These are phyloP conservation scores for Leuciscus waleckii DNA, from an alignment of 2,797 vertebrate species.

Conservation along the genomic window DNA sequence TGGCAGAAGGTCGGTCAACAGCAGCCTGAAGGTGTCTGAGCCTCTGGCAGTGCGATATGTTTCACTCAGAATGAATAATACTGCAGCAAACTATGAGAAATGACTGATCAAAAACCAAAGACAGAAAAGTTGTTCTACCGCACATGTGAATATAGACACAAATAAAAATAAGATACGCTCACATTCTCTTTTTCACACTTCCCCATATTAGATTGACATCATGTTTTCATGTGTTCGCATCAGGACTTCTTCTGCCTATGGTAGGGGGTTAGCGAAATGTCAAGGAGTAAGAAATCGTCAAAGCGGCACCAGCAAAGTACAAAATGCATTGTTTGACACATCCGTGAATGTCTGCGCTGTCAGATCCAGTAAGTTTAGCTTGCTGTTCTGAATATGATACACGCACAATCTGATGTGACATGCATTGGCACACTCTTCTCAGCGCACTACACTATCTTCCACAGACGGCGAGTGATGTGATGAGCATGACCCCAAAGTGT, in stretches of 20 bases:
- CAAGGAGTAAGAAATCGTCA: constrained; percentile 43
- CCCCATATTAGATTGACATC: constrained; percentile 1
- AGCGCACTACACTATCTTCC: constrained; percentile 15
- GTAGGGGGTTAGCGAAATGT: constrained; percentile 39
- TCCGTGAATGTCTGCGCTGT: constrained; percentile 21
- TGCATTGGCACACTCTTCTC: constrained; percentile 34
- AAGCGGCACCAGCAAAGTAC: constrained; percentile 20
- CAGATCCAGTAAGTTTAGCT: constrained; percentile 43
- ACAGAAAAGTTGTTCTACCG: constrained; percentile 8
- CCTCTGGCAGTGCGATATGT: constrained; percentile 6
- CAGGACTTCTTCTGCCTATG: constrained; percentile 15
- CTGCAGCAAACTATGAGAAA: constrained; percentile 18
- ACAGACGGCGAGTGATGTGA: constrained; percentile 32
- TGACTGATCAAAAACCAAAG: constrained; percentile 20
- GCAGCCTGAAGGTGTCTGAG: constrained; percentile 30
- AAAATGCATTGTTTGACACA: constrained; percentile 32
- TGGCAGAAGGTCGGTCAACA: constrained; percentile 45
- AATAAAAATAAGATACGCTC: background rate
- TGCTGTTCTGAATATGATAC: constrained; percentile 37
- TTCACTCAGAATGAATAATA: constrained; percentile 32
- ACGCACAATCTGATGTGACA: constrained; percentile 35
- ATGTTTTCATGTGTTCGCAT: constrained; percentile 23
- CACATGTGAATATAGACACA: constrained; percentile 1
- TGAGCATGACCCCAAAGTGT: constrained; percentile 39
- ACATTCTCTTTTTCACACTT: constrained; percentile 9